phyloP scores from a whole-genome alignment of 2,113 vertebrate species.

The Cyphomyrus discorhynchus region DNA sequence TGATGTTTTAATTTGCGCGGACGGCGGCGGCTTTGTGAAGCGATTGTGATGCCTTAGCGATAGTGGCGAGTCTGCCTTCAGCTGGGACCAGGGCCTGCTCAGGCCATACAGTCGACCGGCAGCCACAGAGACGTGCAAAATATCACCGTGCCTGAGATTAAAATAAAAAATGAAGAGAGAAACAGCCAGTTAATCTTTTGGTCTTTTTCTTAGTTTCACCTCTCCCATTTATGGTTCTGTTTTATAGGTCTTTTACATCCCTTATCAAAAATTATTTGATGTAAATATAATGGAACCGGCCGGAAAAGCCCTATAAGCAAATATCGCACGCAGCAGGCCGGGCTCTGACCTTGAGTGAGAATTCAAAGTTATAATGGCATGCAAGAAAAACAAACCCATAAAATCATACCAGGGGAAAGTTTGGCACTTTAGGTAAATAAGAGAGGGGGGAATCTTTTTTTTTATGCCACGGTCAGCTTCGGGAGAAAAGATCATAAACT shows the following conservation, averaged over 20 bases:
- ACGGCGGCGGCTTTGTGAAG: conserved; percentile 76
- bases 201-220: conserved; percentile 64
- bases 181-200: conserved; percentile 63
- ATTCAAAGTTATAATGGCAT: conserved; percentile 59
- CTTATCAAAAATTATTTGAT: conserved; percentile 96
- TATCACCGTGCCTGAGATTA: conserved; percentile 55
- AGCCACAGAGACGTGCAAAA: conserved; percentile 37
- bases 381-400: conserved; percentile 69
- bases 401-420: conserved; percentile 62
- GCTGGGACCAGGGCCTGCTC: conserved; percentile 48
- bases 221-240: conserved; percentile 65
- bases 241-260: conserved; percentile 74
- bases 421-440: conserved; percentile 64
- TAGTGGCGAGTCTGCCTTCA: conserved; percentile 64
- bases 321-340: conserved; percentile 69
- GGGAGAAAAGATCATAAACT: conserved; percentile 50
- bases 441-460: conserved; percentile 47
- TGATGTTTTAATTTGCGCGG: conserved; percentile 78
- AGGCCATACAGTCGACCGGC: neutral
- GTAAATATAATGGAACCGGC: conserved; percentile 80
- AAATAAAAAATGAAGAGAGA: conserved; percentile 35
- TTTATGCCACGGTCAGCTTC: conserved; percentile 55
- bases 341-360: conserved; percentile 79
- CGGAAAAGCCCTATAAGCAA: conserved; percentile 76
- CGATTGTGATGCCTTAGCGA: conserved; percentile 68